Evolutionary conservation across 92 coral and sea anemone species (phyloP).

Genomic region (Micromussa lordhowensis): DNA sequence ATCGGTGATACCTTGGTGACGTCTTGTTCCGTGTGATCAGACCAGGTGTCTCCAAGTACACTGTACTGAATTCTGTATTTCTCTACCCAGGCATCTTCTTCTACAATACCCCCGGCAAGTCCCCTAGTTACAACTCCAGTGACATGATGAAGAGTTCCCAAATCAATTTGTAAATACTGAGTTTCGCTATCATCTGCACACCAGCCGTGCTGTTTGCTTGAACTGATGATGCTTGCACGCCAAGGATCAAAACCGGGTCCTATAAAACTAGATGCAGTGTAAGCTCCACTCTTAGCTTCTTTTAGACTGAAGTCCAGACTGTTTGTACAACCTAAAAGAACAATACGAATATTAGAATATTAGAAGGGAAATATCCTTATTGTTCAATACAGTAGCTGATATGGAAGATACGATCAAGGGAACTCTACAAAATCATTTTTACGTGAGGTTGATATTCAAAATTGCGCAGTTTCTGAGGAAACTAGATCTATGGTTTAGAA

Average conservation of each 20-base stretch:
- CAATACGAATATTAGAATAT: neutral
- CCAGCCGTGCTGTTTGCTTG: constrained; percentile 66
- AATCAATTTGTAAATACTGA: constrained; percentile 47
- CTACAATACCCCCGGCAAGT: constrained; percentile 6
- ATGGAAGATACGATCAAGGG: no score
- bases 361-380: neutral
- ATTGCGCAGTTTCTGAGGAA: no score
- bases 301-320: constrained; percentile 7
- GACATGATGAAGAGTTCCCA: constrained; percentile 26
- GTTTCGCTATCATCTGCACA: constrained; percentile 55
- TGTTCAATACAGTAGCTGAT: neutral
- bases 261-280: constrained; percentile 57
- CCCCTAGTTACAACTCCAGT: constrained; percentile 41
- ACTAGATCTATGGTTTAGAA: no score
- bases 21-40: constrained; percentile 19
- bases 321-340: neutral
- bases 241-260: constrained; percentile 73
- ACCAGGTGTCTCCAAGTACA: constrained; percentile 6
- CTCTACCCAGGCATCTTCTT: constrained; percentile 20
- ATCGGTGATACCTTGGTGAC: neutral
- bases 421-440: no score
- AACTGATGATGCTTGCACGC: constrained; percentile 67
- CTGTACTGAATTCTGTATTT: constrained; percentile 24
- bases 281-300: constrained; percentile 16
- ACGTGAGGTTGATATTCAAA: no score